Evolutionary conservation across 2,888 invertebrate species (phyloP).

Genomic region (Aromia moschata): DNA sequence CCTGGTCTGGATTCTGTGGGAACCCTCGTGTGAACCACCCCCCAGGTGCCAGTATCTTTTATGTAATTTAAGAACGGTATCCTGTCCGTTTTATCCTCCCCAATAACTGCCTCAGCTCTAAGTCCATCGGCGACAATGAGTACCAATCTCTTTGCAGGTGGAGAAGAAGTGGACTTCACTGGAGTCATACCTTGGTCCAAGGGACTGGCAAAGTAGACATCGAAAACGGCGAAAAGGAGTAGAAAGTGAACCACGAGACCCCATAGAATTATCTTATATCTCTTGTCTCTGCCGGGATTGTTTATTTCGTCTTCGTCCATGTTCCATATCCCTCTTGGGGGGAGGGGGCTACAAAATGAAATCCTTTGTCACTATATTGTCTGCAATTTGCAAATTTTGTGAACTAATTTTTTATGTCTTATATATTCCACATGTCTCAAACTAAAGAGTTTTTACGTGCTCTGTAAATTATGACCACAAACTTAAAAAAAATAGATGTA

Average conservation of each 20-base stretch:
- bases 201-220: constrained; percentile 93
- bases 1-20: constrained; percentile 98
- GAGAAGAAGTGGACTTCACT: constrained; percentile 64
- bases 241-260: constrained; percentile 76
- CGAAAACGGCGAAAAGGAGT: constrained; percentile 86
- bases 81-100: constrained; percentile 35
- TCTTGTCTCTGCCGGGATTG: constrained; percentile 35
- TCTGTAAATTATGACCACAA: too few species aligned
- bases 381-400: too few species aligned
- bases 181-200: constrained; percentile 76
- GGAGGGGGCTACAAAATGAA: too few species aligned
- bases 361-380: too few species aligned
- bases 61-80: constrained; percentile 53
- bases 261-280: constrained; percentile 47
- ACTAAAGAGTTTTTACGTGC: too few species aligned
- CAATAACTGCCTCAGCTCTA: constrained; percentile 70
- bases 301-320: constrained; percentile 30
- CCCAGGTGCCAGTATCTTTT: constrained; percentile 72
- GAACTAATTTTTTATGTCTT: too few species aligned
- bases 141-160: constrained; percentile 80
- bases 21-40: constrained; percentile 89
- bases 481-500: too few species aligned
- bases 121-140: constrained; percentile 93
- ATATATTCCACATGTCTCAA: too few species aligned
- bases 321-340: too few species aligned